Conservation (phyloP, 1,140 invertebrate species). For the Plectus sambesii region DNA sequence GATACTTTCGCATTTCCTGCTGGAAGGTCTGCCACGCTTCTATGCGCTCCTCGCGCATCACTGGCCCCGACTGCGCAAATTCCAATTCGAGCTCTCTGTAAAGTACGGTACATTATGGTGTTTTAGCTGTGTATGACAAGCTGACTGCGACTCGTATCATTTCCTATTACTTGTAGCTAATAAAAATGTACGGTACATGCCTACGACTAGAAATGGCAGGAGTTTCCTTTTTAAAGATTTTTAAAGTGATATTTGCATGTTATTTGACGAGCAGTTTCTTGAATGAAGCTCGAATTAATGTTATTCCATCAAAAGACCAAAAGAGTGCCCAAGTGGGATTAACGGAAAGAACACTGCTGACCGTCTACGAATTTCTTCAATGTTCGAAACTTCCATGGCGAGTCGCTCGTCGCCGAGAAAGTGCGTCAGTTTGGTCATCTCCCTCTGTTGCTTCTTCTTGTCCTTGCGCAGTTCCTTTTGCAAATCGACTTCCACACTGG, state of each 20-base stretch:
- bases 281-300: no score
- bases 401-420: slow-evolving; percentile 35
- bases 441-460: slow-evolving; percentile 66
- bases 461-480: slow-evolving; percentile 72
- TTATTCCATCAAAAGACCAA: no score
- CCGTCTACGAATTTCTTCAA: slow-evolving; percentile 19
- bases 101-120: slow-evolving; percentile 18
- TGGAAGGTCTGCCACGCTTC: neutral
- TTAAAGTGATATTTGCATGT: no score
- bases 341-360: slow-evolving; percentile 5
- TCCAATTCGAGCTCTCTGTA: slow-evolving; percentile 51
- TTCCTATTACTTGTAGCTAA: slow-evolving; percentile 41
- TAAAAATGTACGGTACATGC: no score
- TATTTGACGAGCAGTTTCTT: no score
- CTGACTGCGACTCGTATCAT: no score
- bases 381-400: slow-evolving; percentile 24
- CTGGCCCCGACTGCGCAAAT: slow-evolving; percentile 48
- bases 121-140: no score
- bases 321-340: no score
- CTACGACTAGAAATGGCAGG: slow-evolving; percentile 42
- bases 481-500: slow-evolving; percentile 67
- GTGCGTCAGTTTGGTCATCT: slow-evolving; percentile 49
- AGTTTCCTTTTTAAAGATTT: no score
- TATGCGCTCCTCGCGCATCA: slow-evolving; percentile 47
- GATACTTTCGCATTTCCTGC: slow-evolving; percentile 20